phyloP scores from a whole-genome alignment of 2,888 invertebrate species.

The Digitonthophagus gazella region DNA sequence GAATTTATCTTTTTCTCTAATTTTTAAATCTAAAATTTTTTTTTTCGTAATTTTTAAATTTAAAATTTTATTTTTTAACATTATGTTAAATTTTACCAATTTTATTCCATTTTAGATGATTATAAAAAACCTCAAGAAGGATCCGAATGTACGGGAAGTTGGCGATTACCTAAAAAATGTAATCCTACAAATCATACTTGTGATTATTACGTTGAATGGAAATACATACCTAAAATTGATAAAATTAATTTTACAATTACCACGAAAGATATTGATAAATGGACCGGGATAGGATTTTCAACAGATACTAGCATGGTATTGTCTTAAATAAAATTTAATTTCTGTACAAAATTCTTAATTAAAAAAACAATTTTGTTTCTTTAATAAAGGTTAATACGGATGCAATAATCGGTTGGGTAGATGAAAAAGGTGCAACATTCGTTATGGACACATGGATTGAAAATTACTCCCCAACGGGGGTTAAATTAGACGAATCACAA shows the following conservation, averaged over 20 bases:
- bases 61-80: no score
- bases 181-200: slow-evolving; percentile 64
- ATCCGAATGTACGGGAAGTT: slow-evolving; percentile 57
- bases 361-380: background rate
- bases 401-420: slow-evolving; percentile 86
- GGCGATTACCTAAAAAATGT: slow-evolving; percentile 73
- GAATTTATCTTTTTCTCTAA: no score
- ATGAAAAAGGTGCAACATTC: slow-evolving; percentile 74
- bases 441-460: slow-evolving; percentile 86
- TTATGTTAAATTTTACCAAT: background rate
- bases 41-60: no score
- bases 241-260: slow-evolving; percentile 77
- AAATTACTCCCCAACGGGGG: slow-evolving; percentile 72
- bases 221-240: slow-evolving; percentile 68
- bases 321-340: slow-evolving; percentile 16
- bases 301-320: slow-evolving; percentile 79
- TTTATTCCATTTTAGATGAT: slow-evolving; percentile 14
- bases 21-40: no score
- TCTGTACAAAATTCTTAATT: background rate
- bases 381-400: slow-evolving; percentile 64
- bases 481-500: slow-evolving; percentile 65
- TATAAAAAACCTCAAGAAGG: slow-evolving; percentile 21
- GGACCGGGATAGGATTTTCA: slow-evolving; percentile 92
- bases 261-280: slow-evolving; percentile 73
- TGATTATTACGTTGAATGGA: slow-evolving; percentile 80